Evolutionary conservation across 2,797 vertebrate genomes (phyloP).

Genomic region (Linurgus olivaceus): DNA sequence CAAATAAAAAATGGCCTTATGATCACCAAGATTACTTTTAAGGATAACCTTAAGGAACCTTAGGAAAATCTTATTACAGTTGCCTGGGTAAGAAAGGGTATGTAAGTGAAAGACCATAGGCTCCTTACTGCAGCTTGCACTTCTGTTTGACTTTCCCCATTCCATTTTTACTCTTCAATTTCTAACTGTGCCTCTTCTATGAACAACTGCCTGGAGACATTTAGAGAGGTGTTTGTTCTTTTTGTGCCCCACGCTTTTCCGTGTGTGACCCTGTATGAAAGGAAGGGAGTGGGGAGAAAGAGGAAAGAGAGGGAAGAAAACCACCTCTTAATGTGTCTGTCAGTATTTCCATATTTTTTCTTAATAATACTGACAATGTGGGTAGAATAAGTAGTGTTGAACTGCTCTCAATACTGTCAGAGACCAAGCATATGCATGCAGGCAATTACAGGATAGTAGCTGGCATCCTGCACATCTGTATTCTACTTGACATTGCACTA

Average conservation of each 20-base stretch:
- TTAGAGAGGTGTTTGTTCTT: background rate
- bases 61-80: background rate
- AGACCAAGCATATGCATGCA: background rate
- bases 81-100: background rate
- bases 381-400: background rate
- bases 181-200: background rate
- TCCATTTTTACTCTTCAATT: background rate
- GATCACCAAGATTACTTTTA: background rate
- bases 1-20: background rate
- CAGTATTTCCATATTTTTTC: background rate
- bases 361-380: background rate
- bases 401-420: background rate
- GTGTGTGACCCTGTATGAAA: background rate
- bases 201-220: background rate
- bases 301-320: background rate
- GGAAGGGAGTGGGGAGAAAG: rapidly evolving
- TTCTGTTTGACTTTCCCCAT: background rate
- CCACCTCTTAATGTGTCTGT: background rate
- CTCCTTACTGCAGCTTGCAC: background rate
- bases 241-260: background rate
- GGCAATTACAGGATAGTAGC: background rate
- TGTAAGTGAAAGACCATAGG: background rate
- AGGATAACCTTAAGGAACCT: background rate
- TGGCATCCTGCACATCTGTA: background rate
- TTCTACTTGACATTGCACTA: background rate